These are phyloP conservation scores for Bujurquina vittata DNA, from an alignment of 2,113 vertebrate species.

Conservation along the genomic window DNA sequence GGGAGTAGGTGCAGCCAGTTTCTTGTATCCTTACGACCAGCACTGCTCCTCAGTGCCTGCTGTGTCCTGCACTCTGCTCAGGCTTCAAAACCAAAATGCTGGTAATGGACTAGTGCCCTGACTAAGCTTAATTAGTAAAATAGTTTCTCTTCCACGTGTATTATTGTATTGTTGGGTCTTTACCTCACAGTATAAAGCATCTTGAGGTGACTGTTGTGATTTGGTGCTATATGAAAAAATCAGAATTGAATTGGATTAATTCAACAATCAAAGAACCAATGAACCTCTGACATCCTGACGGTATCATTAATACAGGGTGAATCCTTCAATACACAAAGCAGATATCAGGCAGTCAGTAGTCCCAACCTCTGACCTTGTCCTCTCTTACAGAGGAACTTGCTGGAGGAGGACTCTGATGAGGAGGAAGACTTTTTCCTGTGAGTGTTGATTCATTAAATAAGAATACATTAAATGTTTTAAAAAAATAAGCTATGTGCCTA, in stretches of 20 bases:
- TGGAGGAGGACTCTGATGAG: slow-evolving; percentile 98
- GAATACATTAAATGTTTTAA: not conserved
- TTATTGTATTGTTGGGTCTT: too few relatives aligned
- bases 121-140: not conserved
- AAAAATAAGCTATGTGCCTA: not conserved
- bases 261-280: too few relatives aligned
- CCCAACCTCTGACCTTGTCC: slow-evolving; percentile 18
- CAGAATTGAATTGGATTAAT: too few relatives aligned
- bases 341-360: not conserved
- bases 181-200: too few relatives aligned
- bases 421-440: slow-evolving; percentile 99
- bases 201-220: too few relatives aligned
- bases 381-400: slow-evolving; percentile 90
- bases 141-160: too few relatives aligned
- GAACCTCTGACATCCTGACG: too few relatives aligned
- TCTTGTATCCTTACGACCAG: not conserved
- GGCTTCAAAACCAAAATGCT: not conserved
- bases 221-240: too few relatives aligned
- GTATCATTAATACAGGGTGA: not conserved
- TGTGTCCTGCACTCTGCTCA: not conserved
- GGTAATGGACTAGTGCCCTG: not conserved
- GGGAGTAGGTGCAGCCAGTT: not conserved
- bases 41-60: not conserved
- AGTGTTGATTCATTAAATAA: slow-evolving; percentile 68
- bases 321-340: not conserved